These are phyloP conservation scores for Adela reaumurella DNA, from an alignment of 2,888 invertebrate genomes.

Conservation along the genomic window DNA sequence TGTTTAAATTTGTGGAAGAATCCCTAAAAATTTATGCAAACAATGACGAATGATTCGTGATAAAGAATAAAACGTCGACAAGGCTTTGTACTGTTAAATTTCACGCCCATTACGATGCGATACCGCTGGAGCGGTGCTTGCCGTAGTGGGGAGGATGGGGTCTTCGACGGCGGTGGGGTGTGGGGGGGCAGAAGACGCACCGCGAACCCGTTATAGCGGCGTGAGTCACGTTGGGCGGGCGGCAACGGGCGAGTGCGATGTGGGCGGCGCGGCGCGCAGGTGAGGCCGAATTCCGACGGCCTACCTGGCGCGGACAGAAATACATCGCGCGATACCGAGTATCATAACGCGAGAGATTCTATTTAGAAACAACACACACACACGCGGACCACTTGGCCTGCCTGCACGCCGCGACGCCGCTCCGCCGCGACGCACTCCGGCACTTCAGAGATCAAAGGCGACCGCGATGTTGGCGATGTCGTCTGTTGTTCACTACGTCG, in stretches of 20 bases:
- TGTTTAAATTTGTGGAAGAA: too few species aligned
- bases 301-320: conserved; percentile 45
- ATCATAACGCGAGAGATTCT: background rate
- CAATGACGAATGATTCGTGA: too few species aligned
- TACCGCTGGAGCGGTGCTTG: background rate
- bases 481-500: too few species aligned
- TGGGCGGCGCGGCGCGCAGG: conserved; percentile 30
- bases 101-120: too few species aligned
- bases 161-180: background rate
- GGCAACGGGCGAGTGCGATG: too few species aligned
- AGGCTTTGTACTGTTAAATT: too few species aligned
- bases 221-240: conserved; percentile 29
- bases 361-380: background rate
- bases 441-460: too few species aligned
- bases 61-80: too few species aligned
- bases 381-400: background rate
- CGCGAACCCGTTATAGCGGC: conserved; percentile 21
- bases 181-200: background rate
- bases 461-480: too few species aligned
- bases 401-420: background rate
- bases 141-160: background rate
- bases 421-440: background rate
- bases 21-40: too few species aligned
- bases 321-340: conserved; percentile 26
- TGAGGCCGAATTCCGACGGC: conserved; percentile 51